Percentiles rank a stretch among this genome's conserved stretches.
Conservation (phyloP, 2,797 vertebrate species). For the Eutrigla gurnardus region DNA sequence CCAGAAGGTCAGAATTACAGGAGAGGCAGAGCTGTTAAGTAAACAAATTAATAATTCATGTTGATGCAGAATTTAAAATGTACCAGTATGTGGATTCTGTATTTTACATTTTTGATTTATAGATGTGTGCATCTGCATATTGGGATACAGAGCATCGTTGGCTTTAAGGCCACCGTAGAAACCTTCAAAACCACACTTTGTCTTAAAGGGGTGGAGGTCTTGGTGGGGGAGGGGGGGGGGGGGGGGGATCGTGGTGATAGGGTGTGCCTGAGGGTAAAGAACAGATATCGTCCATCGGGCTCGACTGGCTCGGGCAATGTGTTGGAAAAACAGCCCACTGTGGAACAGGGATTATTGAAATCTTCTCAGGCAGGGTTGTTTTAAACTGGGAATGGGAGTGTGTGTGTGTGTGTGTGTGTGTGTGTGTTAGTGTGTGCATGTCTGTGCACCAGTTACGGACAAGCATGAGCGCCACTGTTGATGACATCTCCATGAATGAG, state of each 20-base stretch:
- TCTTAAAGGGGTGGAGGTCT: conserved; percentile 1
- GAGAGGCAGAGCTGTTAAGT: conserved; percentile 58
- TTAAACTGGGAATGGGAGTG: conserved; percentile 64
- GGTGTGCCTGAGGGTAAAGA: conserved; percentile 24
- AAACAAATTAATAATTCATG: conserved; percentile 78
- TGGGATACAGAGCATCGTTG: not conserved
- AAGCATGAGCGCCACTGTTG: conserved; percentile 69
- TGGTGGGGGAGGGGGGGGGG: not conserved
- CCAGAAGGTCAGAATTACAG: conserved; percentile 65
- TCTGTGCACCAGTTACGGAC: conserved; percentile 45
- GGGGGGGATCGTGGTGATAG: not conserved
- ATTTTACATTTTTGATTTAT: conserved; percentile 9
- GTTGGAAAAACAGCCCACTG: conserved; percentile 64
- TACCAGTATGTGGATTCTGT: conserved; percentile 25
- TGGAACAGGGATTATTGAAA: conserved; percentile 75
- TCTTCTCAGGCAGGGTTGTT: conserved; percentile 68
- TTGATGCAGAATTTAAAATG: conserved; percentile 44
- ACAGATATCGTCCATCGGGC: conserved; percentile 51
- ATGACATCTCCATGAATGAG: conserved; percentile 74
- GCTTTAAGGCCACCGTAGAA: not conserved
- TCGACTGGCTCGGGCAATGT: conserved; percentile 51
- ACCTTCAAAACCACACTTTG: conserved; percentile 9
- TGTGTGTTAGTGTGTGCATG: conserved; percentile 22
- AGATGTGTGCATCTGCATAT: conserved; percentile 21
- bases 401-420: conserved; percentile 15